phyloP scores from a whole-genome alignment of 2,888 invertebrate genomes.

The Ophion ellenae region DNA sequence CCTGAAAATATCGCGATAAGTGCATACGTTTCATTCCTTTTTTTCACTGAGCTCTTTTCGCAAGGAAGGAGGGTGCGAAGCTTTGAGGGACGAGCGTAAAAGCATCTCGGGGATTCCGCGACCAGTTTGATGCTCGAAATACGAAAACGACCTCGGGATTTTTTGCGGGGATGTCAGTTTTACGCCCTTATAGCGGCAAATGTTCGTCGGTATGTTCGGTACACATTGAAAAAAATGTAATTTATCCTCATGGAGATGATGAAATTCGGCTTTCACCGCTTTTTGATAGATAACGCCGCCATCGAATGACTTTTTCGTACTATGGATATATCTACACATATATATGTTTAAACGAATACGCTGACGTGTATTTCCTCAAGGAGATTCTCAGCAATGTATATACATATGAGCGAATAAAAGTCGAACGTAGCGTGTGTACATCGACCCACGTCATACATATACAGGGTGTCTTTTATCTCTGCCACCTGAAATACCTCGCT shows the following conservation, averaged over 20 bases:
- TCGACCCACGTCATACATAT: not conserved
- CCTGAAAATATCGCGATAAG: slow-evolving; percentile 7
- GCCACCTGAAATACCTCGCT: too few species aligned
- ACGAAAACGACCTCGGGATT: not conserved
- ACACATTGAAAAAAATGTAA: slow-evolving; percentile 26
- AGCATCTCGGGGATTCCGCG: not conserved
- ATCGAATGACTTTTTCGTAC: slow-evolving; percentile 9
- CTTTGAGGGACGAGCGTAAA: slow-evolving; percentile 2
- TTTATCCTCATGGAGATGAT: slow-evolving; percentile 33
- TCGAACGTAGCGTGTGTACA: slow-evolving; percentile 9
- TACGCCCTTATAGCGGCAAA: not conserved
- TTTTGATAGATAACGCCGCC: slow-evolving; percentile 32
- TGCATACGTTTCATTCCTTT: not conserved
- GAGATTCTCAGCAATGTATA: not conserved
- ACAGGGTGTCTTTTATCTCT: too few species aligned
- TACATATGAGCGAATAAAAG: slow-evolving; percentile 29
- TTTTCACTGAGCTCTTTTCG: too few species aligned
- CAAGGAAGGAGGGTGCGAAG: too few species aligned
- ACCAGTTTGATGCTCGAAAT: not conserved
- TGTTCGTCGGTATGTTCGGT: not conserved
- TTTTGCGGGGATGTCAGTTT: not conserved
- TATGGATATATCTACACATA: not conserved
- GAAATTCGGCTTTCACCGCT: slow-evolving; percentile 12
- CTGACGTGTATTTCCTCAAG: not conserved
- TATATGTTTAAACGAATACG: not conserved